Conservation (phyloP, 2,113 vertebrate genomes). For the Psittacus erithacus region DNA sequence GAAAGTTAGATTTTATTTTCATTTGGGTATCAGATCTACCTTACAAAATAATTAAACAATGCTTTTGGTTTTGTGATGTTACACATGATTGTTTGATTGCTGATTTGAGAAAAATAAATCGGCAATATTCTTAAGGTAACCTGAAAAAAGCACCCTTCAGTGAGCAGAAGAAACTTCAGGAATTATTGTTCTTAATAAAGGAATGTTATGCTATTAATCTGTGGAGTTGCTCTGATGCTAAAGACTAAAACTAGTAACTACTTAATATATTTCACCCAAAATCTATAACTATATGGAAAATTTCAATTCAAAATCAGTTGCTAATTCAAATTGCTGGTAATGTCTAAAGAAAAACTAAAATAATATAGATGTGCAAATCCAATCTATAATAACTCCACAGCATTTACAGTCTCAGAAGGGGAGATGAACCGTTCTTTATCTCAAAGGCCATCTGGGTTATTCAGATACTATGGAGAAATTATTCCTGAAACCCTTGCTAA, state of each 20-base stretch:
- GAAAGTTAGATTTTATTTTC: background rate
- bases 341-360: background rate
- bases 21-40: background rate
- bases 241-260: background rate
- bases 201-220: background rate
- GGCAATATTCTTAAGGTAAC: background rate
- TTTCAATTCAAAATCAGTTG: background rate
- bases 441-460: background rate
- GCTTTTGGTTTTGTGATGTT: background rate
- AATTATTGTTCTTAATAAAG: background rate
- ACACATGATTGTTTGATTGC: background rate
- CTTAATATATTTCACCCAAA: background rate
- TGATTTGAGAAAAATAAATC: background rate
- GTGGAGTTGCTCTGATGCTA: background rate
- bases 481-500: background rate
- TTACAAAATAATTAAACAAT: background rate
- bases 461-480: background rate
- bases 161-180: background rate
- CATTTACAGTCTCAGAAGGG: background rate
- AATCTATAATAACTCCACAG: background rate
- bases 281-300: background rate
- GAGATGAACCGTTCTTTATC: background rate
- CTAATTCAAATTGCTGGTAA: background rate
- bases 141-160: background rate
- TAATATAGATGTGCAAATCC: background rate